Base-by-base conservation (phyloP, 1,140 invertebrate genomes). In the Drosophila ercepeae region DNA sequence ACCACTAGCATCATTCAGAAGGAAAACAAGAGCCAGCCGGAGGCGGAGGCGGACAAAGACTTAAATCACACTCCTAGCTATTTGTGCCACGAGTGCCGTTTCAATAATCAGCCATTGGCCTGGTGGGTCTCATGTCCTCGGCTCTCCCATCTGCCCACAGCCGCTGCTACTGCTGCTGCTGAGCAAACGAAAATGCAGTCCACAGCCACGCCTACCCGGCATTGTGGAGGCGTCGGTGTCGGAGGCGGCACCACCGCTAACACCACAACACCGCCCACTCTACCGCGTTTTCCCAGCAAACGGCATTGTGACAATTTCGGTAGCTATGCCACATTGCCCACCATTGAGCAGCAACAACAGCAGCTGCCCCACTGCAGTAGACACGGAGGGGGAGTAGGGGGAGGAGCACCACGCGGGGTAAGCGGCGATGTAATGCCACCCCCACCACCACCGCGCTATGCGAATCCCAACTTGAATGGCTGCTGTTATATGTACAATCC, bases 111-210 rank as follows among this genome's bases (percentile, higher is more conserved):
- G 55, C 89, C 89, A 9, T 21, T 91, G 11, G 82, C 83, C 67
- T 91, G 89, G 89, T 91, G 89, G 89, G 86, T 91, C 42, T 90
- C 89, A 29, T 91, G 89, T 75, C 89, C 89, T 8, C 78, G 89
- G 21, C 76, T 91, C 59, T 90, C 89, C 46, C 74, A 83, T 68
- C 64, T 89, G 16, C 52, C 60, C 25, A 16, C 36, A 39, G 36
- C 36, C 1, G 8, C 36, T 16, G n/a, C 36, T 16, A 5, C 36
- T 41, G 27, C 27, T 32, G 29, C 16, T 16, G 50, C 52, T 55
- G 78, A 68, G 27, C 67, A 70, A 29, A 54, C 53, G 16, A 72
- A 61, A 63, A 75, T 75, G 58, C 86, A 77, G 51, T 50, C 69
- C 19, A 27, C 55, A 7, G 25, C 14, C 49, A 60, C 58, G 45